Base-by-base conservation (phyloP, 2,888 invertebrate genomes). In the Incurvaria masculella region DNA sequence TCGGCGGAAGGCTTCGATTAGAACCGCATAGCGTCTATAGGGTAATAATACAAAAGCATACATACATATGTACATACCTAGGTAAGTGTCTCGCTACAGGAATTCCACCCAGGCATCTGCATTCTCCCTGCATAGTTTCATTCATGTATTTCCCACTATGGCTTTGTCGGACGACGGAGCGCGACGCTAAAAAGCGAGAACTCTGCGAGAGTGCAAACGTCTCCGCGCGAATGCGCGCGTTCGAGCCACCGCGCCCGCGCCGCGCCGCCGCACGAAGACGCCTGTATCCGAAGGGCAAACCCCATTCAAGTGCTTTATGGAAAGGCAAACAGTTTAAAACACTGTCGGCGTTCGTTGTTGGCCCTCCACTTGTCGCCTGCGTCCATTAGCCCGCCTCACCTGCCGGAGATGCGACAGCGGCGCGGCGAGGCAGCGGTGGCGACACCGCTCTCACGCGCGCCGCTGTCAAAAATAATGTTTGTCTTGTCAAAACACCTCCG, bases 241-340 rank as follows among this genome's bases (percentile, higher is more conserved):
- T 23, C 23, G 23, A 4, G 23, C 23, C 23, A 4, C 23, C 23
- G 23, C 5, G 5, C 23, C 23, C 23, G 23, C 23, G 5, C 23
- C 23, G 23, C 23, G 5, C 23, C 23, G 23, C 23, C 23, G 23
- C 23, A 4, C 23, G 23, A 6, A n/a, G n/a, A n/a, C 45, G 20
- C 16, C 5, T n/a, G 46, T 46, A 46, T 46, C 46, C 48, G 44
- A 27, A 44, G 51, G 47, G 53, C 46, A 33, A 33, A 33, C 11
- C 33, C 11, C 33, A 33, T 33, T 69, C 64, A 64, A 76, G 71
- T 70, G 78, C 70, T 76, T 76, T 78, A 78, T 78, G 78, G 76
- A 65, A 72, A 66, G 66, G 72, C 66, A 78, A 79, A 79, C 74
- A 79, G 67, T 78, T 79, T 79, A 79, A 79, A 78, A 79, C 78